Evolutionary conservation across 2,888 invertebrate species (phyloP).

Genomic region (Prionchulus punctatus): DNA sequence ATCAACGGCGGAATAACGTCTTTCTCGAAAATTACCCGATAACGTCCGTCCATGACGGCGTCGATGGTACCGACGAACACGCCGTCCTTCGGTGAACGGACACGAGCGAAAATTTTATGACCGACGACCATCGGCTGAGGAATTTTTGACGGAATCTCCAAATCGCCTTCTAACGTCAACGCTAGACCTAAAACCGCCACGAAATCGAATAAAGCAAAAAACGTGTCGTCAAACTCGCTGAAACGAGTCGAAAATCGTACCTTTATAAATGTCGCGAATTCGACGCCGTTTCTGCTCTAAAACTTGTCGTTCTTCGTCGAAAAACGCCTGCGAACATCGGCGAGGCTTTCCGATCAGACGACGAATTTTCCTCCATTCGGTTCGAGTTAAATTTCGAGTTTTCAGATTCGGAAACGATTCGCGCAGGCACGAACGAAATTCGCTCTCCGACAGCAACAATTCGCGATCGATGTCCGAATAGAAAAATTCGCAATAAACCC

Average conservation of each 20-base stretch:
- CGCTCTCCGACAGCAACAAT: constrained; percentile 85
- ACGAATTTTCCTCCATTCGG: constrained; percentile 87
- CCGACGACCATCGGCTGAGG: constrained; percentile 22
- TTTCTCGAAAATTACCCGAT: constrained; percentile 29
- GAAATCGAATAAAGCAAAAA: not conserved
- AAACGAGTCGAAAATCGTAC: no score
- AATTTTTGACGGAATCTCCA: constrained; percentile 18
- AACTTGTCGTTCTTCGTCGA: constrained; percentile 78
- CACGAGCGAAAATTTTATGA: constrained; percentile 15
- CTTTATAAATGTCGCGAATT: constrained; percentile 4
- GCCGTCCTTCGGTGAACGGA: constrained; percentile 18
- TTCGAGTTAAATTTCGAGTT: constrained; percentile 61
- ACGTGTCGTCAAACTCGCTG: no score
- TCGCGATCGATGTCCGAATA: constrained; percentile 86
- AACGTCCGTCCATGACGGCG: constrained; percentile 23
- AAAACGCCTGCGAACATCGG: constrained; percentile 80
- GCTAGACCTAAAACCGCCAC: constrained; percentile 3
- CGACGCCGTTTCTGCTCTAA: constrained; percentile 59
- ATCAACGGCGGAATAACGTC: constrained; percentile 17
- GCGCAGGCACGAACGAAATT: constrained; percentile 77
- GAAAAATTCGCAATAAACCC: constrained; percentile 95
- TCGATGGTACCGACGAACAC: constrained; percentile 29
- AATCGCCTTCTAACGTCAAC: constrained; percentile 4
- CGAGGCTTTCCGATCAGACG: constrained; percentile 93
- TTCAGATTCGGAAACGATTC: constrained; percentile 84